phyloP scores from a whole-genome alignment of 2,113 vertebrate species.

The Epinephelus moara region DNA sequence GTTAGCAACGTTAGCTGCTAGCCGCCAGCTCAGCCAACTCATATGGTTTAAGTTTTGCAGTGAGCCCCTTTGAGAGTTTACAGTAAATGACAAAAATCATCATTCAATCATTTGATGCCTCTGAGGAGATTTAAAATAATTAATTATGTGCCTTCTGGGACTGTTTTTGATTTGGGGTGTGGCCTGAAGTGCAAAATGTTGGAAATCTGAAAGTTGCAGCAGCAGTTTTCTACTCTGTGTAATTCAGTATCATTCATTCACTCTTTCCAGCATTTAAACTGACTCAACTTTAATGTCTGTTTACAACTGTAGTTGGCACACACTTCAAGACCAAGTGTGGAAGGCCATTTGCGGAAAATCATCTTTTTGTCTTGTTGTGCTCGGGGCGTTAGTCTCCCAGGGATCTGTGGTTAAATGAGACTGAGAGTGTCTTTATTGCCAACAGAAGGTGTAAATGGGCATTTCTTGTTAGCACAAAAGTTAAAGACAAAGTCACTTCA shows the following conservation, averaged over 20 bases:
- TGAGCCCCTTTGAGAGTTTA: not conserved
- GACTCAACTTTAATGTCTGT: constrained; percentile 6
- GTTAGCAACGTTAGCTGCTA: too few species aligned
- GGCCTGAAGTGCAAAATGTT: not conserved
- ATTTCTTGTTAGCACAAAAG: constrained; percentile 55
- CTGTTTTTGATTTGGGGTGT: not conserved
- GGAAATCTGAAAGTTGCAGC: not conserved
- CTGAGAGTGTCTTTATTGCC: constrained; percentile 32
- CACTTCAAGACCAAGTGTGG: constrained; percentile 13
- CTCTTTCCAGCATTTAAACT: not conserved
- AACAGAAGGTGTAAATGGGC: constrained; percentile 61
- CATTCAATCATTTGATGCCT: not conserved
- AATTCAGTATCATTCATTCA: not conserved
- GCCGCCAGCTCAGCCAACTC: too few species aligned
- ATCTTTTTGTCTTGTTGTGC: constrained; percentile 59
- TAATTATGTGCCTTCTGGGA: not conserved
- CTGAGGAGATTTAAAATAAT: not conserved
- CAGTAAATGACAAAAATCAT: not conserved
- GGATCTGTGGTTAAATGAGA: constrained; percentile 44
- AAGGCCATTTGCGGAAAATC: constrained; percentile 71
- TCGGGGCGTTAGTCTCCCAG: constrained; percentile 41
- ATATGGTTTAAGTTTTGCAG: too few species aligned
- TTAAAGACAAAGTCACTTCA: constrained; percentile 48
- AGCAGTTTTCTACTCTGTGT: not conserved
- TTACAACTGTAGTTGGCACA: constrained; percentile 1